Conservation (phyloP, 2,113 vertebrate genomes). For the Mus musculus region GRCm39 chr1:165133501-165134000, state of each 20-base stretch:
- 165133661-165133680: rapidly evolving
- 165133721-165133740: constrained; percentile 14
- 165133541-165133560: neutral
- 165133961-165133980: constrained; percentile 98
- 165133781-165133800: constrained; percentile 93
- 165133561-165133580: rapidly evolving
- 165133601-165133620: neutral
- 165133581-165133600: neutral
- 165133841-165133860: constrained; percentile 24
- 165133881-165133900: constrained; percentile 93
- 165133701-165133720: constrained; percentile 48
- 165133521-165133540: neutral
- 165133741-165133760: constrained; percentile 85
- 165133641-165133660: neutral
- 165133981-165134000: constrained; percentile 97
- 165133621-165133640: neutral
- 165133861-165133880: constrained; percentile 89
- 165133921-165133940: constrained; percentile 94
- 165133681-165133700: rapidly evolving
- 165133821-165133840: constrained; percentile 87
- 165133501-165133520: neutral
- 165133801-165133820: constrained; percentile 88
- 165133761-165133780: constrained; percentile 75
- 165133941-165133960: constrained; percentile 97
- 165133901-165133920: constrained; percentile 94